Base-by-base conservation (phyloP, 1,140 invertebrate genomes). In the Orius insidiosus region DNA sequence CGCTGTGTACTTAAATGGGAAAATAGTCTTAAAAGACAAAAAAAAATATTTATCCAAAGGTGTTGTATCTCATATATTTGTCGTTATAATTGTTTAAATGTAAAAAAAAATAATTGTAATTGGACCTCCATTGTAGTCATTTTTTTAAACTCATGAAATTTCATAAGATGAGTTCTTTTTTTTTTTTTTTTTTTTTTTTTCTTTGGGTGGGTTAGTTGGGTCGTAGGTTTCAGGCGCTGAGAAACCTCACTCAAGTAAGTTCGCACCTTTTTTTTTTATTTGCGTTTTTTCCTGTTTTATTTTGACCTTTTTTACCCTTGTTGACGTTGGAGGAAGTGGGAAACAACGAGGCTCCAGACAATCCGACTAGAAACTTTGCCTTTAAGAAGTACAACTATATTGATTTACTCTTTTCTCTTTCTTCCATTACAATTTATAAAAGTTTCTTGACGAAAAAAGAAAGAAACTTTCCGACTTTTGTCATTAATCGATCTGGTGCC, bases 91-190 rank as follows among this genome's bases (percentile, higher is more conserved):
- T 24, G 24, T 24, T 24, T 24, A 24, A 24, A 4, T 3, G 3
- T 24, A 24, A 24, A 3, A 24, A 24, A 24, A 24, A 24, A n/a
- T n/a, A n/a, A n/a, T n/a, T 24, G 24, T 24, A 24, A 24, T 24
- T 24, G 24, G 24, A 24, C 24, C 24, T 24, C 24, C 24, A 24
- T 24, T 24, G 24, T 24, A 24, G 24, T 24, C 24, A 24, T 24
- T n/a, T n/a, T n/a, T n/a, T 24, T 24, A 24, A 24, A 24, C 48
- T 48, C 50, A 52, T 52, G 50, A 52, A 52, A 52, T 52, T 52
- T 52, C 50, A 52, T 52, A 52, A 51, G 16, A 51, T 39, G 50
- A 41, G 35, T 48, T 40, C 18, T 11, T 40, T 36, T 24, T 24
- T 24, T 24, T 24, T 24, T 24, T 24, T 7, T 24, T 24, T 40